These are phyloP conservation scores for Lordiphosa clarofinis DNA, from an alignment of 1,140 invertebrate genomes.

Conservation along the genomic window DNA sequence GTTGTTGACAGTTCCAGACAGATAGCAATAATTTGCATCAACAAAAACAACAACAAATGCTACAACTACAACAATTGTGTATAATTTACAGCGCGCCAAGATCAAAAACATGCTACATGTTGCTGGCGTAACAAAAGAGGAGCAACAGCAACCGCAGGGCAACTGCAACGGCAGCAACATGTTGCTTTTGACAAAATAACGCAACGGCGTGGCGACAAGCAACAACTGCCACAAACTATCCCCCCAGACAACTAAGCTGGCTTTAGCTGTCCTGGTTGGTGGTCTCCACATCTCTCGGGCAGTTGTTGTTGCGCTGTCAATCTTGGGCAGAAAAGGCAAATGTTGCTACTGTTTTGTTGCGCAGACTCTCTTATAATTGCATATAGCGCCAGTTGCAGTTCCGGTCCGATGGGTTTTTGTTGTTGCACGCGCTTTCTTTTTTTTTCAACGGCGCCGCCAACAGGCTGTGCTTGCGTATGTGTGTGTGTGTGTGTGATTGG, in stretches of 20 bases:
- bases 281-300: slow-evolving; percentile 42
- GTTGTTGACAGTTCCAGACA: slow-evolving; percentile 66
- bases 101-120: slow-evolving; percentile 34
- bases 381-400: slow-evolving; percentile 77
- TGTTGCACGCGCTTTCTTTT: slow-evolving; percentile 73
- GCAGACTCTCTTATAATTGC: slow-evolving; percentile 59
- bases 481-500: slow-evolving; percentile 57
- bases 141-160: slow-evolving; percentile 22
- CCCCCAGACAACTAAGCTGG: slow-evolving; percentile 18
- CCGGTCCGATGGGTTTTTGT: slow-evolving; percentile 64
- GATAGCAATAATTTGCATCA: slow-evolving; percentile 63
- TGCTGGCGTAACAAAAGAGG: slow-evolving; percentile 37
- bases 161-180: slow-evolving; percentile 38
- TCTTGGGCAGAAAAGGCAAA: slow-evolving; percentile 67
- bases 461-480: background rate
- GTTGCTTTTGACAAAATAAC: slow-evolving; percentile 51
- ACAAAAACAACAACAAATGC: slow-evolving; percentile 2
- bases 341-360: slow-evolving; percentile 63
- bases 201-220: slow-evolving; percentile 43
- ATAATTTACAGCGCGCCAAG: slow-evolving; percentile 50
- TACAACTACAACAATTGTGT: slow-evolving; percentile 27
- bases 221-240: slow-evolving; percentile 19
- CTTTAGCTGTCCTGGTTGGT: slow-evolving; percentile 50
- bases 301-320: slow-evolving; percentile 55
- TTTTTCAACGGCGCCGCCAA: slow-evolving; percentile 58